Evolutionary conservation across 1,140 invertebrate species (phyloP).

Genomic region (Samia ricini): DNA sequence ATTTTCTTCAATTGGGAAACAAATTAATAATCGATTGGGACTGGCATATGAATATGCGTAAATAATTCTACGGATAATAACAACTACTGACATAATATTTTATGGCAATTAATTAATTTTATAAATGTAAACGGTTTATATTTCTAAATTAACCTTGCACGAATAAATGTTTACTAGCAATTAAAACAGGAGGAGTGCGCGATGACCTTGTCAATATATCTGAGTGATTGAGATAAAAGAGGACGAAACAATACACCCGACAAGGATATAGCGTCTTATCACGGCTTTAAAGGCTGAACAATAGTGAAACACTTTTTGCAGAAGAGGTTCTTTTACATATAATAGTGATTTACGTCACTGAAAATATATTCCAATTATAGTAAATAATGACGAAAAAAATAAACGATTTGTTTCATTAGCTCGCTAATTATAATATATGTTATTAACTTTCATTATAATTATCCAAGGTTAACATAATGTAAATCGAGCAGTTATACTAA

Average conservation of each 20-base stretch:
- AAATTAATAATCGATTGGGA: neutral
- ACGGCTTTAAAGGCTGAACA: constrained; percentile 9
- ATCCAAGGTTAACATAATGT: no score
- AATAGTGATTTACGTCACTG: neutral
- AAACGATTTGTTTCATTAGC: no score
- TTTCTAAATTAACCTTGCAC: constrained; percentile 21
- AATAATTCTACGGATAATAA: neutral
- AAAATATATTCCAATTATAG: no score
- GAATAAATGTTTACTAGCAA: constrained; percentile 11
- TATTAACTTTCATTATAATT: no score
- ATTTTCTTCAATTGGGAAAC: neutral
- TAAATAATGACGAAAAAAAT: no score
- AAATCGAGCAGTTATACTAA: no score
- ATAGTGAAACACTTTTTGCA: neutral
- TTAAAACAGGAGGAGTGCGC: constrained; percentile 11
- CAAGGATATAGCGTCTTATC: constrained; percentile 25
- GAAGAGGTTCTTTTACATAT: neutral
- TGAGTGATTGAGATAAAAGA: constrained; percentile 32
- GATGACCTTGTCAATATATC: constrained; percentile 22
- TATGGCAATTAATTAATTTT: neutral
- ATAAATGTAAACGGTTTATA: constrained; percentile 8
- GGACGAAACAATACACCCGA: constrained; percentile 22
- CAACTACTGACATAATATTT: neutral
- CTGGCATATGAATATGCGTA: neutral
- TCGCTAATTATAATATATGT: no score